Evolutionary conservation across 2,113 vertebrate species (phyloP).

Genomic region (Rhineura floridana): DNA sequence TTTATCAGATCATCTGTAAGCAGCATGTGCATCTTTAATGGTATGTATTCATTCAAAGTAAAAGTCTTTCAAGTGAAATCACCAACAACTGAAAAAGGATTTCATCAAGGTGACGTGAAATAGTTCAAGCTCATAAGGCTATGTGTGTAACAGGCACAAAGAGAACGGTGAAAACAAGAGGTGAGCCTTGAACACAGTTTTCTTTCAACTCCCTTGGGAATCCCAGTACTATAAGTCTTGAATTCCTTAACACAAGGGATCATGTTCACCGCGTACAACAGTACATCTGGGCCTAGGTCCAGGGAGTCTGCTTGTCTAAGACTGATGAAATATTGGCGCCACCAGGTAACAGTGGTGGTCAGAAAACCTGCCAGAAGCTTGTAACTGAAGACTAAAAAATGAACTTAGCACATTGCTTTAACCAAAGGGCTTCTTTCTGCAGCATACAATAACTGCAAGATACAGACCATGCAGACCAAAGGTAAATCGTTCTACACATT

Average conservation of each 20-base stretch:
- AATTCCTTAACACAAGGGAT: constrained; percentile 84
- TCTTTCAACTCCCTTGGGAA: constrained; percentile 84
- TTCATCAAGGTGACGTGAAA: constrained; percentile 65
- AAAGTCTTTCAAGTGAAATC: constrained; percentile 70
- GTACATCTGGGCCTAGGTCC: constrained; percentile 85
- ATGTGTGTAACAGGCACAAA: constrained; percentile 72
- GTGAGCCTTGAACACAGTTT: constrained; percentile 72
- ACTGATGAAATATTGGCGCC: constrained; percentile 86
- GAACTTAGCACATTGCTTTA: constrained; percentile 76
- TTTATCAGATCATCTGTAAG: constrained; percentile 45
- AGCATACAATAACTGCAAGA: constrained; percentile 68
- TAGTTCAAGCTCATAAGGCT: constrained; percentile 73
- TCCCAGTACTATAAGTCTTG: constrained; percentile 75
- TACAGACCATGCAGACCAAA: constrained; percentile 48
- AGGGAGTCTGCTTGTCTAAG: constrained; percentile 85
- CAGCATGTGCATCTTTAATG: constrained; percentile 76
- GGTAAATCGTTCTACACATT: constrained; percentile 51
- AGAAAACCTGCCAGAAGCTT: constrained; percentile 81
- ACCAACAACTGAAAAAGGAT: constrained; percentile 72
- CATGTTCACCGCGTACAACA: constrained; percentile 84
- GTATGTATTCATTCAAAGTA: constrained; percentile 82
- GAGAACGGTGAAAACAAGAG: constrained; percentile 76
- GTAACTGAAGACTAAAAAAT: constrained; percentile 91
- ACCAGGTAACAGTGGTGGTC: constrained; percentile 87
- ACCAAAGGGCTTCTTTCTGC: constrained; percentile 72